phyloP scores from a whole-genome alignment of 2,113 vertebrate genomes.

The Philantomba maxwellii region DNA sequence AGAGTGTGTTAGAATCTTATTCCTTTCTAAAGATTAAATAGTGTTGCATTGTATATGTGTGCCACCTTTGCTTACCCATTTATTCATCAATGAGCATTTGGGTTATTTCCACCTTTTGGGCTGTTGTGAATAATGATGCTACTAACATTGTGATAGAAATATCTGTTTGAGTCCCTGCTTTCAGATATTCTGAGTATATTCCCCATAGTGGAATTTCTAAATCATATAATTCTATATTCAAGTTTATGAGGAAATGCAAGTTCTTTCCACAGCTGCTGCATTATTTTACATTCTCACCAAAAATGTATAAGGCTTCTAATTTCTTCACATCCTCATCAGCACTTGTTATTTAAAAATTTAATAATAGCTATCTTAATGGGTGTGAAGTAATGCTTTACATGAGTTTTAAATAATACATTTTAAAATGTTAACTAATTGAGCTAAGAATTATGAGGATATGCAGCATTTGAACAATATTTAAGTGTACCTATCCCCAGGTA shows the following conservation, averaged over 20 bases:
- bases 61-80: background rate
- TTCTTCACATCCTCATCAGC: background rate
- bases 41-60: background rate
- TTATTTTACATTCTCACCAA: background rate
- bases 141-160: background rate
- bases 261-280: background rate
- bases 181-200: background rate
- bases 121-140: background rate
- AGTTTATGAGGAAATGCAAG: background rate
- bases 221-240: background rate
- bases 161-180: background rate
- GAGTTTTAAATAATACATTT: background rate
- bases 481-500: background rate
- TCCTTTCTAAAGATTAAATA: background rate
- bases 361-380: background rate
- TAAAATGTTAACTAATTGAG: background rate
- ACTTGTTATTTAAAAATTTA: background rate
- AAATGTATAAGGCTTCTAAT: background rate
- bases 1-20: background rate
- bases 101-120: background rate
- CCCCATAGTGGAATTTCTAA: background rate
- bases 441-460: background rate
- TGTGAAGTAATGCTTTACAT: background rate
- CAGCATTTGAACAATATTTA: background rate
- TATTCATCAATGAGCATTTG: background rate